Percentiles rank a stretch among this genome's conserved stretches.
Conservation (phyloP, 1,140 invertebrate species). For the Cryptotermes secundus region DNA sequence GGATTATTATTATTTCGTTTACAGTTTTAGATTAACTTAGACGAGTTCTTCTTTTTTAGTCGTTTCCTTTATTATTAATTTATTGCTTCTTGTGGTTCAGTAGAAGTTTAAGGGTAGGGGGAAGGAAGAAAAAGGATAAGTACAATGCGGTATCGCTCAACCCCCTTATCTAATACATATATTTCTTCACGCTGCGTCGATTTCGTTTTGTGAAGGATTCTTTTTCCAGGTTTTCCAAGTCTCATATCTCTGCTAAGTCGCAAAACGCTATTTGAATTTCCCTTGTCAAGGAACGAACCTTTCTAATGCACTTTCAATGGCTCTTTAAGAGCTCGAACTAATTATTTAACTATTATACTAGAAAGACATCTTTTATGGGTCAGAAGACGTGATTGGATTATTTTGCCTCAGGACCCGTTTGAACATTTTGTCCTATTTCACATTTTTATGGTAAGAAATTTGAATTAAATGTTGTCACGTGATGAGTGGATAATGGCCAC, state of each 20-base stretch:
- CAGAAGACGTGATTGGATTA: no score
- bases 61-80: background rate
- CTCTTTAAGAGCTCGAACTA: no score
- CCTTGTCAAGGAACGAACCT: background rate
- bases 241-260: background rate
- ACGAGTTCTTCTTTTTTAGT: background rate
- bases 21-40: conserved; percentile 17
- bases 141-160: background rate
- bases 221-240: background rate
- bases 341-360: no score
- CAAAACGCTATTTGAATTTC: background rate
- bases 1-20: conserved; percentile 20
- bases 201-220: background rate
- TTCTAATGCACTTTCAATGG: background rate
- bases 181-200: conserved; percentile 10
- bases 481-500: no score
- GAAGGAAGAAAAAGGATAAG: background rate
- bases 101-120: conserved; percentile 3
- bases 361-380: no score
- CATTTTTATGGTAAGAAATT: no score
- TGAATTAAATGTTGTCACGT: no score
- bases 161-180: background rate
- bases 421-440: no score
- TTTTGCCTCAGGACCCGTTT: no score
- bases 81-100: conserved; percentile 1